Evolutionary conservation across 2,797 vertebrate species (phyloP).

Genomic region (Tragelaphus oryx): DNA sequence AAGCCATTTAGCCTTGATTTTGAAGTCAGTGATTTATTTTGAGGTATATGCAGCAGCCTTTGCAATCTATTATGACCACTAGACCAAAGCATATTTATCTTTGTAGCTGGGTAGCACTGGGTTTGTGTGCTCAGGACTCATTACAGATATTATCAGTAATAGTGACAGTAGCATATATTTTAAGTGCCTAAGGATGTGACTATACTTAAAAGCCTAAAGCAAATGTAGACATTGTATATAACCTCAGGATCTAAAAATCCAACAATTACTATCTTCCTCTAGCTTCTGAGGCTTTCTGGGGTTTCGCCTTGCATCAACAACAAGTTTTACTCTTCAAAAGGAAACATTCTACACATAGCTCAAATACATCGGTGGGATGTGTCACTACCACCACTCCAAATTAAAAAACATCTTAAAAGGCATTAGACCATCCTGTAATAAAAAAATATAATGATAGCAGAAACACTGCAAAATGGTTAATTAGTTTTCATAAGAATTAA

Average conservation of each 20-base stretch:
- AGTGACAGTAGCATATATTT: background rate
- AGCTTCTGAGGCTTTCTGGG: background rate
- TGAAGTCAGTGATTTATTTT: background rate
- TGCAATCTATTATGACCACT: background rate
- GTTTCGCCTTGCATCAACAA: background rate
- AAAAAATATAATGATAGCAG: background rate
- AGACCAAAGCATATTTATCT: slow-evolving; percentile 9
- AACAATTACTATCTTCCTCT: background rate
- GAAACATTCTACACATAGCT: background rate
- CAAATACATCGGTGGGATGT: background rate
- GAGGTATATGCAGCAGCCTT: background rate
- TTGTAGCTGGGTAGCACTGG: background rate
- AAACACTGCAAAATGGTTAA: background rate
- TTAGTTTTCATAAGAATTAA: background rate
- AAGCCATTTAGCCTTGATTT: background rate
- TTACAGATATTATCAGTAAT: background rate
- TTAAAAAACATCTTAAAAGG: background rate
- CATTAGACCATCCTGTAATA: background rate
- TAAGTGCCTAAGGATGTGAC: background rate
- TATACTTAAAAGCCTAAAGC: slow-evolving; percentile 2
- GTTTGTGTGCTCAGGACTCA: background rate
- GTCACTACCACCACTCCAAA: background rate
- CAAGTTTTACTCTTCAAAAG: background rate
- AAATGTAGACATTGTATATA: background rate
- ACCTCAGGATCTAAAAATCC: background rate